Conservation (phyloP, 2,888 invertebrate genomes). For the Corythucha ciliata region DNA sequence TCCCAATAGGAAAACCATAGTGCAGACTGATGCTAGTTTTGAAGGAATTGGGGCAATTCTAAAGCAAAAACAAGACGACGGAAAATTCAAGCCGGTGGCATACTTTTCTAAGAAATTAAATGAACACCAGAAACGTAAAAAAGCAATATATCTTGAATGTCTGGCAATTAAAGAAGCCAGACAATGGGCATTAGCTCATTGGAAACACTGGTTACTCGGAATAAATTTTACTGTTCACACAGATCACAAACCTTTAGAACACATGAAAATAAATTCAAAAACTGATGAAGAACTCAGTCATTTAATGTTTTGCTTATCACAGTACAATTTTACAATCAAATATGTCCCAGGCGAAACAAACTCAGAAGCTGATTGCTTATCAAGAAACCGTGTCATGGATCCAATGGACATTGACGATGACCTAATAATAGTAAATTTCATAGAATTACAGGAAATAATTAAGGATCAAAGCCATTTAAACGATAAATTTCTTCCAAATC, state of each 20-base stretch:
- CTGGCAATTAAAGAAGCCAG: conserved; percentile 25
- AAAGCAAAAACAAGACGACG: conserved; percentile 28
- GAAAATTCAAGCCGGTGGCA: conserved; percentile 10
- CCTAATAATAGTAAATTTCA: conserved; percentile 29
- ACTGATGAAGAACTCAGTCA: conserved; percentile 32
- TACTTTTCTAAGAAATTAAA: conserved; percentile 13
- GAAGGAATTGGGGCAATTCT: conserved; percentile 33
- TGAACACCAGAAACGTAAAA: conserved; percentile 22
- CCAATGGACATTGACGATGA: conserved; percentile 27
- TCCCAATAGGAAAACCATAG: conserved; percentile 31
- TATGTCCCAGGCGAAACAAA: conserved; percentile 32
- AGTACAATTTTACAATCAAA: conserved; percentile 31
- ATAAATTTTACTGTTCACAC: conserved; percentile 19
- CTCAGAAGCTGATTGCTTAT: conserved; percentile 31
- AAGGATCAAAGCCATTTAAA: conserved; percentile 1
- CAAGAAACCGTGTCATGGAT: conserved; percentile 32
- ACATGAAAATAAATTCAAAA: conserved; percentile 28
- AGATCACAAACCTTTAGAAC: conserved; percentile 30
- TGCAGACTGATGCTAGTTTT: conserved; percentile 35
- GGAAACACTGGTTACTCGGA: conserved; percentile 25
- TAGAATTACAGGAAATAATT: conserved; percentile 23
- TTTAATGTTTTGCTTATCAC: conserved; percentile 29
- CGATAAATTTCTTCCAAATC: not conserved
- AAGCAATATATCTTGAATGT: conserved; percentile 25
- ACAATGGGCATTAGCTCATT: conserved; percentile 22